Evolutionary conservation across 1,140 invertebrate genomes (phyloP).

Genomic region (Drosophila fuyamai): DNA sequence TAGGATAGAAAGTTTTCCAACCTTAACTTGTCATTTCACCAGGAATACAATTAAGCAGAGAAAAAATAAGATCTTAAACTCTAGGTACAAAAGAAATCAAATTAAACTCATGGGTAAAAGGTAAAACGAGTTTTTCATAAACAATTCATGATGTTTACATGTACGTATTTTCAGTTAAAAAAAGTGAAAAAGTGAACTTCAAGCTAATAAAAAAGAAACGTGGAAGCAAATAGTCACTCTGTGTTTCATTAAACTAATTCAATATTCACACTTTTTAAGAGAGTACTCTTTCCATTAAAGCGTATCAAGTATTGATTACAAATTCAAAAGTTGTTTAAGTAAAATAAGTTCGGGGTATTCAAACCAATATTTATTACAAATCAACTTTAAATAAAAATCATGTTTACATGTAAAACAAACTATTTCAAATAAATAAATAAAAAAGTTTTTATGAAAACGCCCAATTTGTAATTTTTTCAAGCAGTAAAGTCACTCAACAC

Average conservation of each 20-base stretch:
- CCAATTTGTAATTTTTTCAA: neutral
- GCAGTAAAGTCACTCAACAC: conserved; percentile 6
- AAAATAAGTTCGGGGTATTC: neutral
- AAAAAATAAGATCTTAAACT: neutral
- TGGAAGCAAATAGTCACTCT: neutral
- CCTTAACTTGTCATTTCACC: conserved; percentile 30
- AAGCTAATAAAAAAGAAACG: neutral
- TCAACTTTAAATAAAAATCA: too few species aligned
- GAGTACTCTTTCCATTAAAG: neutral
- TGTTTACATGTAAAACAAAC: neutral
- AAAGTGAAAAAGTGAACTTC: neutral
- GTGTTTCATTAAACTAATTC: neutral
- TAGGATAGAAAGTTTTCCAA: conserved; percentile 15
- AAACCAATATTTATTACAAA: neutral
- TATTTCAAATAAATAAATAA: neutral
- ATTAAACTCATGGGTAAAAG: neutral
- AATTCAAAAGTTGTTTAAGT: neutral
- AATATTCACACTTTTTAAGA: neutral
- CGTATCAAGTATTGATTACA: neutral
- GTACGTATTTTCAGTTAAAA: neutral
- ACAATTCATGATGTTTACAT: neutral
- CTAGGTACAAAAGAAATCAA: neutral
- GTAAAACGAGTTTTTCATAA: neutral
- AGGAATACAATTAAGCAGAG: conserved; percentile 3
- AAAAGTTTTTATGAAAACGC: neutral